Conservation (phyloP, 2,888 invertebrate species). For the Zeuzera pyrina region DNA sequence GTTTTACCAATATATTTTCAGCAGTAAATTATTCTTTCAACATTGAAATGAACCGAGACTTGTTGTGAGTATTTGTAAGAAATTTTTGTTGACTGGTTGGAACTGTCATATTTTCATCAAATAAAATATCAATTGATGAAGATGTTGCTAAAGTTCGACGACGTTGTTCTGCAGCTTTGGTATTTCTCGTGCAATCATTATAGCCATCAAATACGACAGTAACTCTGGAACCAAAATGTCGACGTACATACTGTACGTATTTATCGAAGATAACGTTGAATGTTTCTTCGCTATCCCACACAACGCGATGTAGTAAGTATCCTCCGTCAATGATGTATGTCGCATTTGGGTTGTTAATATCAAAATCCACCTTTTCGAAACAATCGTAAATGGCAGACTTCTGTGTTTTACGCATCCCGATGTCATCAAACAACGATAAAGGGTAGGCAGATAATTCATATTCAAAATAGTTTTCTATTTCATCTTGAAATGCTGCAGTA, state of each 20-base stretch:
- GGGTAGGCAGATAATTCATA: too few relatives aligned
- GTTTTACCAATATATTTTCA: too few relatives aligned
- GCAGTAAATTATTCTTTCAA: too few relatives aligned
- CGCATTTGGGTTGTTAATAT: slow-evolving; percentile 14
- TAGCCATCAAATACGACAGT: slow-evolving; percentile 26
- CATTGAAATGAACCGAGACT: slow-evolving; percentile 27
- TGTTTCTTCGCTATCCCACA: slow-evolving; percentile 20
- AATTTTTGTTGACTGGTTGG: slow-evolving; percentile 17
- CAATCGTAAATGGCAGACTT: slow-evolving; percentile 21
- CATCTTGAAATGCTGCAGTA: too few relatives aligned
- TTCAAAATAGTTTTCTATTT: too few relatives aligned
- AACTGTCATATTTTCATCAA: too few relatives aligned
- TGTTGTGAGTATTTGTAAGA: slow-evolving; percentile 26
- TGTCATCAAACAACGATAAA: slow-evolving; percentile 18
- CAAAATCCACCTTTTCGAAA: slow-evolving; percentile 17
- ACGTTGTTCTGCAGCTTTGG: slow-evolving; percentile 22
- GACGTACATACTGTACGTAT: slow-evolving; percentile 20
- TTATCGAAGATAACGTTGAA: slow-evolving; percentile 17
- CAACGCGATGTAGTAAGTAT: slow-evolving; percentile 20
- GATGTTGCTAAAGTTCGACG: slow-evolving; percentile 9
- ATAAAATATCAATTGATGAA: slow-evolving; percentile 4
- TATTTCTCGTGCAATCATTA: slow-evolving; percentile 20
- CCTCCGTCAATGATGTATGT: slow-evolving; percentile 23
- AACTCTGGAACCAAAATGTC: slow-evolving; percentile 15
- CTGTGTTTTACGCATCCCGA: slow-evolving; percentile 20